These are phyloP conservation scores for Notarius quadriscutis DNA, from an alignment of 2,113 vertebrate genomes.

Conservation along the genomic window DNA sequence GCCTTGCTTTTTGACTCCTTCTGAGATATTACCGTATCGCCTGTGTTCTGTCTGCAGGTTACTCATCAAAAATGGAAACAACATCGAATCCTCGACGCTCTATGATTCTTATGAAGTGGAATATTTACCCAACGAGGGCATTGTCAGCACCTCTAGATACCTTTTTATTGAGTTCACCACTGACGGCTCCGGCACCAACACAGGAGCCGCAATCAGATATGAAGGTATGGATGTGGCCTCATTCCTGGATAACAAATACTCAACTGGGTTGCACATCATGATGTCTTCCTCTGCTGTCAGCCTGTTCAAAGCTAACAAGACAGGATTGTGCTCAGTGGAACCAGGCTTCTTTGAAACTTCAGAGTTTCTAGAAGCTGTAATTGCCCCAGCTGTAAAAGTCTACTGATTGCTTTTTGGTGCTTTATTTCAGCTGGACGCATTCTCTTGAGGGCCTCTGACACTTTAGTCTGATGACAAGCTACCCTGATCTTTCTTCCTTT, in stretches of 20 bases:
- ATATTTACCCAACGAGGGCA: slow-evolving; percentile 93
- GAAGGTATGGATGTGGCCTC: slow-evolving; percentile 75
- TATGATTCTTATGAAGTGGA: slow-evolving; percentile 97
- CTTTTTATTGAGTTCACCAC: slow-evolving; percentile 94
- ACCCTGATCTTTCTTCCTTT: not conserved
- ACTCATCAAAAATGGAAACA: slow-evolving; percentile 92
- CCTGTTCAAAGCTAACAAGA: not conserved
- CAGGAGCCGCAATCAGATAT: slow-evolving; percentile 88
- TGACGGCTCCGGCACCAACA: slow-evolving; percentile 85
- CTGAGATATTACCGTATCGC: not conserved
- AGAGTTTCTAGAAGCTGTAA: not conserved
- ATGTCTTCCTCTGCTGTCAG: not conserved
- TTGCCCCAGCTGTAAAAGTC: slow-evolving; percentile 21
- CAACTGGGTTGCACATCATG: not conserved
- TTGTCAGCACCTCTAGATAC: slow-evolving; percentile 82
- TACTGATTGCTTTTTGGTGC: slow-evolving; percentile 18
- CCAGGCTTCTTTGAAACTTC: not conserved
- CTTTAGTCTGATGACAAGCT: slow-evolving; percentile 2
- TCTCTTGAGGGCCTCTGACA: not conserved
- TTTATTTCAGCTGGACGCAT: slow-evolving; percentile 1
- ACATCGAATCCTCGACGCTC: slow-evolving; percentile 84
- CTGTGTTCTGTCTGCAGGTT: slow-evolving; percentile 71
- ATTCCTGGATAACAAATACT: not conserved
- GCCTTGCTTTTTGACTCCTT: slow-evolving; percentile 10
- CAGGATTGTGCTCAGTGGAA: not conserved